Evolutionary conservation across 2,888 invertebrate genomes (phyloP).

Genomic region (Graphium colonna): DNA sequence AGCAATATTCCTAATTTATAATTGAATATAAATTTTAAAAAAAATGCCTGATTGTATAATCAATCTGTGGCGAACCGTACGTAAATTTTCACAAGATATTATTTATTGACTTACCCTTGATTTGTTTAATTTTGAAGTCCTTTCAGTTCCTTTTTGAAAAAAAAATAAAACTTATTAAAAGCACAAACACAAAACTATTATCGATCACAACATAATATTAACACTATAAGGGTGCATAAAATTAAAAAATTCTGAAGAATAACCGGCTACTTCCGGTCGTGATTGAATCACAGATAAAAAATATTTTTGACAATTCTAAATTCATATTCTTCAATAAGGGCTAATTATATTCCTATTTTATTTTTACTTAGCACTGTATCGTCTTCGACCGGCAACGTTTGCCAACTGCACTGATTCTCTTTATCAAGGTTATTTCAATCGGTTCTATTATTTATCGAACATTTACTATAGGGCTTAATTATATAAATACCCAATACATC

Average conservation of each 20-base stretch:
- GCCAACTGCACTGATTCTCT: constrained; percentile 50
- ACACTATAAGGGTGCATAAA: background rate
- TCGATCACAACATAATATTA: background rate
- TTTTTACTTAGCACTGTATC: constrained; percentile 13
- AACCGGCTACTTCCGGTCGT: background rate
- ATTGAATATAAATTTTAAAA: too few species aligned
- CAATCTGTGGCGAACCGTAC: too few species aligned
- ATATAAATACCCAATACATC: background rate
- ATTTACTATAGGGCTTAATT: constrained; percentile 36
- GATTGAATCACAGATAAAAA: constrained; percentile 8
- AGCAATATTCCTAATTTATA: too few species aligned
- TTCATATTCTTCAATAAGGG: background rate
- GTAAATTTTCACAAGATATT: too few species aligned
- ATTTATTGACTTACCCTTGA: constrained; percentile 54
- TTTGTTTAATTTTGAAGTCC: constrained; percentile 59
- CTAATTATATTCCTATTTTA: constrained; percentile 9
- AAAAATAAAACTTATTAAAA: background rate
- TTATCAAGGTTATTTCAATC: constrained; percentile 63
- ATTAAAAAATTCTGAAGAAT: background rate
- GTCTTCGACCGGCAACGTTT: constrained; percentile 36
- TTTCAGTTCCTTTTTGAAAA: constrained; percentile 14
- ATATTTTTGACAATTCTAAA: constrained; percentile 11
- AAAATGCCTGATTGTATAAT: too few species aligned
- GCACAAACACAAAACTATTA: background rate
- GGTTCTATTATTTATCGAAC: constrained; percentile 41